A percentile compares a stretch with the other conserved stretches of the same genome.
phyloP scores from a whole-genome alignment of 2,888 invertebrate genomes.

The Poecilus cupreus region DNA sequence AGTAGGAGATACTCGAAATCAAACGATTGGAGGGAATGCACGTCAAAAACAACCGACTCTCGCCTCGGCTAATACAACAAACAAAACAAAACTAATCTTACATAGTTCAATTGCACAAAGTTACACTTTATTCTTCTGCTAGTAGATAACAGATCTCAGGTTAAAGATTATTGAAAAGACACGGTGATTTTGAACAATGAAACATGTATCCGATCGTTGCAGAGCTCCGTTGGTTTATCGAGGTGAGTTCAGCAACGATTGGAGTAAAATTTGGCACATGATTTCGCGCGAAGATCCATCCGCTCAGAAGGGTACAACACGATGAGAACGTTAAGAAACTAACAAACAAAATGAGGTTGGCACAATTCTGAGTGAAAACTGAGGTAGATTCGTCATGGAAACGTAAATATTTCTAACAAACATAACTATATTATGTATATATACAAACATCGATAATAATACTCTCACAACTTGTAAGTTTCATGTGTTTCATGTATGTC shows the following conservation, averaged over 20 bases:
- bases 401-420: conserved; percentile 65
- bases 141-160: conserved; percentile 33
- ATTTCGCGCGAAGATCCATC: conserved; percentile 32
- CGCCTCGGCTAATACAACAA: conserved; percentile 22
- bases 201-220: conserved; percentile 19
- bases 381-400: conserved; percentile 72
- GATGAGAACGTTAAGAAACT: conserved; percentile 40
- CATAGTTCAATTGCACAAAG: conserved; percentile 51
- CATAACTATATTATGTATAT: conserved; percentile 69
- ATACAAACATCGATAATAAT: conserved; percentile 69
- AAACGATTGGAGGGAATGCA: conserved; percentile 53
- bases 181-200: conserved; percentile 50
- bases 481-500: neutral
- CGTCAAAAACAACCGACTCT: conserved; percentile 35
- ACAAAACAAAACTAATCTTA: conserved; percentile 36
- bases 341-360: conserved; percentile 23
- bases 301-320: conserved; percentile 45
- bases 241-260: conserved; percentile 10
- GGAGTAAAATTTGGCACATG: conserved; percentile 41
- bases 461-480: conserved; percentile 66
- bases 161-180: conserved; percentile 48
- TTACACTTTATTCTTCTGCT: conserved; percentile 45
- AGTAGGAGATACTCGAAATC: conserved; percentile 25
- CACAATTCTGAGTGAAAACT: conserved; percentile 65
- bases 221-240: neutral